Conservation (phyloP, 2,797 vertebrate genomes). For the Carapus acus region DNA sequence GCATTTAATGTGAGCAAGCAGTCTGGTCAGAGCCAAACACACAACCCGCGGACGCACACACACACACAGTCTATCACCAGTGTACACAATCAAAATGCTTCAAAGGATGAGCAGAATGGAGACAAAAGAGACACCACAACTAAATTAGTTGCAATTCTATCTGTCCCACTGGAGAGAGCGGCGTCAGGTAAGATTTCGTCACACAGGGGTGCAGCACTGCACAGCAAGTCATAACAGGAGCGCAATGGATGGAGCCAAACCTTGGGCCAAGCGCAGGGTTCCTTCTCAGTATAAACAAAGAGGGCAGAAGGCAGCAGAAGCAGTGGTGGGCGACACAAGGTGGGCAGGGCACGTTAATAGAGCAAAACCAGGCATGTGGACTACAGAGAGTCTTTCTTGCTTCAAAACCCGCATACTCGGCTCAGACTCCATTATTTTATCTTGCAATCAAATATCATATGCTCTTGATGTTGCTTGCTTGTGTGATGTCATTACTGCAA, state of each 20-base stretch:
- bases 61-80: background rate
- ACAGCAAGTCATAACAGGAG: slow-evolving; percentile 27
- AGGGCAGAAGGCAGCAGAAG: background rate
- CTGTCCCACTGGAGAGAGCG: slow-evolving; percentile 46
- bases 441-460: too few species aligned
- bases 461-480: too few species aligned
- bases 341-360: slow-evolving; percentile 34
- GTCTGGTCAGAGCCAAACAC: background rate
- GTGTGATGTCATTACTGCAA: too few species aligned
- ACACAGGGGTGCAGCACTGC: slow-evolving; percentile 31
- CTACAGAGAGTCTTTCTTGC: background rate
- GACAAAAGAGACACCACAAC: too few species aligned
- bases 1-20: background rate
- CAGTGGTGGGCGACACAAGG: slow-evolving; percentile 31
- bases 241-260: slow-evolving; percentile 57
- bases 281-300: slow-evolving; percentile 59
- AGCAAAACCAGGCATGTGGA: background rate
- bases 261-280: slow-evolving; percentile 71
- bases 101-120: too few species aligned
- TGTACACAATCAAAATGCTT: background rate
- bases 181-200: slow-evolving; percentile 45
- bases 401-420: background rate
- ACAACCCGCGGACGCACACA: background rate
- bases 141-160: slow-evolving; percentile 32
- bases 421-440: too few species aligned